A percentile compares a stretch with the other conserved stretches of the same genome.
phyloP scores from a whole-genome alignment of 2,888 invertebrate genomes.

The Morpho helenor region DNA sequence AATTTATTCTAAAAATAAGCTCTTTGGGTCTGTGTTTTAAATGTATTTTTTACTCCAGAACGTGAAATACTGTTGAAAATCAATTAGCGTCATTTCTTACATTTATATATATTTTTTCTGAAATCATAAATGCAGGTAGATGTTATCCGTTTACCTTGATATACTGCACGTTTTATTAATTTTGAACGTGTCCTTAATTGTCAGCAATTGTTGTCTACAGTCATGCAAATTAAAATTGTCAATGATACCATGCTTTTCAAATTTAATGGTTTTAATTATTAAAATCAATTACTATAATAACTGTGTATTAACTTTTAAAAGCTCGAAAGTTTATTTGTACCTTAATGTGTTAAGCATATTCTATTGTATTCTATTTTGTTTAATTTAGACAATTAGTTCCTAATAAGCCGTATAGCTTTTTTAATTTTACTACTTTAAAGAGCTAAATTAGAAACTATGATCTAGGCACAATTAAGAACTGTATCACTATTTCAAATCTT shows the following conservation, averaged over 20 bases:
- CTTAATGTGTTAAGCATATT: conserved; percentile 1
- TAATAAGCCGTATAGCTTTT: conserved; percentile 2
- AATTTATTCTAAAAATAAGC: no score
- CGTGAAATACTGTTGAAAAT: no score
- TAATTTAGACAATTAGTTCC: not conserved
- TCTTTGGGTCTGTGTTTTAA: no score
- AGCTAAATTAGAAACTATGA: conserved; percentile 1
- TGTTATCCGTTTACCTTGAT: no score
- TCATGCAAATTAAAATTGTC: conserved; percentile 3
- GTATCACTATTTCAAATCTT: not conserved
- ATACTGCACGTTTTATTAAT: no score
- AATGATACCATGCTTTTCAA: conserved; percentile 3
- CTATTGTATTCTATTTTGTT: not conserved
- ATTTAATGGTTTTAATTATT: not conserved
- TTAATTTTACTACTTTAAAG: not conserved
- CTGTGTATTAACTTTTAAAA: not conserved
- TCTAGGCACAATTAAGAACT: conserved; percentile 31
- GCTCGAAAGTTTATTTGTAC: not conserved
- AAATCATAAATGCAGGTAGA: no score
- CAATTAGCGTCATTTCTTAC: no score
- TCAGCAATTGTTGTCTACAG: not conserved
- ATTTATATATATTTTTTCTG: no score
- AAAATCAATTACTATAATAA: not conserved
- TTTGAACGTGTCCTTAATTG: no score
- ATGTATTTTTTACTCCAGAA: no score